phyloP scores from a whole-genome alignment of 2,888 invertebrate species.

The Amblyjoppa proteus region DNA sequence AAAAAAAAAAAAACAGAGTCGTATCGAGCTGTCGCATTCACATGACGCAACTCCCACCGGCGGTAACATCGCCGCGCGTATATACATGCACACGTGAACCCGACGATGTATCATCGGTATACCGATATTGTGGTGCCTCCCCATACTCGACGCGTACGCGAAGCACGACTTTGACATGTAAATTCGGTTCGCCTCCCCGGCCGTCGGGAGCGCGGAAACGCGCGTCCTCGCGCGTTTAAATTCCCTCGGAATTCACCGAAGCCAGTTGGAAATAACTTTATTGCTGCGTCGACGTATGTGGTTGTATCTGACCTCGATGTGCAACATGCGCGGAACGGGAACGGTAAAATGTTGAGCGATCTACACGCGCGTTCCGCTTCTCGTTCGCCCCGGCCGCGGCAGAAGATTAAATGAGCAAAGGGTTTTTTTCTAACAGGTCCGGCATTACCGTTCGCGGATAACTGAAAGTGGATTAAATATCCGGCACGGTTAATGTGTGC shows the following conservation, averaged over 20 bases:
- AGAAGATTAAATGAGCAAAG: conserved; percentile 6
- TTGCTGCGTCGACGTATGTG: conserved; percentile 32
- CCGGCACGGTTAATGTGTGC: not conserved
- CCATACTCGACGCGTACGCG: conserved; percentile 18
- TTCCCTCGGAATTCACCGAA: conserved; percentile 48
- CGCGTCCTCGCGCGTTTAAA: conserved; percentile 37
- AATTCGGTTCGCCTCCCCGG: conserved; percentile 35
- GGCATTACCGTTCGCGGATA: not conserved
- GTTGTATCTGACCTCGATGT: conserved; percentile 42
- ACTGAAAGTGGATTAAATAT: conserved; percentile 49
- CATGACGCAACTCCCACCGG: conserved; percentile 17
- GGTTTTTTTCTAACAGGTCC: not conserved
- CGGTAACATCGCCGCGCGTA: conserved; percentile 8
- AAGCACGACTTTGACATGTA: conserved; percentile 53
- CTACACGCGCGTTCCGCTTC: not conserved
- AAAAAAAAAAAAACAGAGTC: conserved; percentile 9
- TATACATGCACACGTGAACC: not conserved
- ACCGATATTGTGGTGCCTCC: not conserved
- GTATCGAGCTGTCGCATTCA: conserved; percentile 35
- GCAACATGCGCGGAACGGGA: conserved; percentile 14
- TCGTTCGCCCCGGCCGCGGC: not conserved
- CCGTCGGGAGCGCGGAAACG: conserved; percentile 26
- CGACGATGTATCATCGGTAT: not conserved
- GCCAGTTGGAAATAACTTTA: conserved; percentile 50
- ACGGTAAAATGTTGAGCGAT: not conserved